Evolutionary conservation across 2,113 vertebrate species (phyloP).

Genomic region (Anser cygnoides): DNA sequence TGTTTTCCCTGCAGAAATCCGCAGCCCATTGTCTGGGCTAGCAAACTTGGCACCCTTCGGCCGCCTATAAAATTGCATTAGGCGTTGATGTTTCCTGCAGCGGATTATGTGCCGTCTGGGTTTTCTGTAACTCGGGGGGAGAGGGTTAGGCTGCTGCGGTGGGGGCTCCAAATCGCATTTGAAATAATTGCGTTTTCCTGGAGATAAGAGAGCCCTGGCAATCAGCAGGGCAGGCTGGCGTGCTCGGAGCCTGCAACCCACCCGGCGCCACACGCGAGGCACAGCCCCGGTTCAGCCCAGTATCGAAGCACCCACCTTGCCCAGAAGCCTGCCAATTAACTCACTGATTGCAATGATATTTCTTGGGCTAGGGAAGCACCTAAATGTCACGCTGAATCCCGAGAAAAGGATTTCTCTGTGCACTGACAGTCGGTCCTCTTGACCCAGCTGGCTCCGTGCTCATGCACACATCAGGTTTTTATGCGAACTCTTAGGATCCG

Average conservation of each 20-base stretch:
- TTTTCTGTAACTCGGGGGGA: not conserved
- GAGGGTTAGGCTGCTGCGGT: not conserved
- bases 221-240: not conserved
- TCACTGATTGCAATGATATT: not conserved
- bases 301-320: not conserved
- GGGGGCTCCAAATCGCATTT: slow-evolving; percentile 17
- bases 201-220: not conserved
- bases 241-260: not conserved
- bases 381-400: not conserved
- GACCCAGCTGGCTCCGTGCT: not conserved
- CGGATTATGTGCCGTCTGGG: slow-evolving; percentile 29
- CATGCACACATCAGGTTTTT: rapidly evolving
- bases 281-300: not conserved
- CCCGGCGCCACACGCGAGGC: rapidly evolving
- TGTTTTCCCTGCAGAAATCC: not conserved
- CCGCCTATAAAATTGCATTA: slow-evolving; percentile 51
- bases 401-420: rapidly evolving
- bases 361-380: not conserved
- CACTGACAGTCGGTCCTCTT: not conserved
- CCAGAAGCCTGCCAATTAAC: not conserved
- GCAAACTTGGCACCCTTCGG: slow-evolving; percentile 42
- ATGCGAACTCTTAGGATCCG: not conserved
- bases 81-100: slow-evolving; percentile 49
- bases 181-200: slow-evolving; percentile 33
- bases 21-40: slow-evolving; percentile 39